Evolutionary conservation across 2,888 invertebrate species (phyloP).

Genomic region (Sphaerophoria taeniata): DNA sequence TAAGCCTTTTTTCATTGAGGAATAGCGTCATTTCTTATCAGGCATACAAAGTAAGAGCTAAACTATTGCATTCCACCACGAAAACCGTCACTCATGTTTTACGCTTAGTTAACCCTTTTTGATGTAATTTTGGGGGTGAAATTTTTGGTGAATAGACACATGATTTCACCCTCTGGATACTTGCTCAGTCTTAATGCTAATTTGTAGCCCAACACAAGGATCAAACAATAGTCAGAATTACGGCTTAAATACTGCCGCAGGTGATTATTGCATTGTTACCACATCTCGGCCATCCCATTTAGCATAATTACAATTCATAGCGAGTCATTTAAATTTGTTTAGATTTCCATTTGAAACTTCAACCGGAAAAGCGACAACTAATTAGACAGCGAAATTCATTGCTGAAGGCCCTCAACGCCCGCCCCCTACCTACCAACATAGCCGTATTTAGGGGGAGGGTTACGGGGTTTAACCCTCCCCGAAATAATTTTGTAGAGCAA

Average conservation of each 20-base stretch:
- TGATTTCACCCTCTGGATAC: conserved; percentile 28
- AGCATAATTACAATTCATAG: conserved; percentile 44
- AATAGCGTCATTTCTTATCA: neutral
- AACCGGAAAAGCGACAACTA: conserved; percentile 57
- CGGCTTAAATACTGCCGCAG: conserved; percentile 45
- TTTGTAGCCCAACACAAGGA: conserved; percentile 42
- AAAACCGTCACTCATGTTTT: neutral
- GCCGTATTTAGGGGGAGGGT: too few species aligned
- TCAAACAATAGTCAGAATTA: conserved; percentile 69
- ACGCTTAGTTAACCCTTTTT: conserved; percentile 28
- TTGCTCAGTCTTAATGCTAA: conserved; percentile 16
- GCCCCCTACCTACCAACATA: too few species aligned
- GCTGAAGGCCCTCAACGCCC: neutral
- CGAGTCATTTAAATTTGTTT: conserved; percentile 13
- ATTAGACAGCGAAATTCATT: conserved; percentile 70
- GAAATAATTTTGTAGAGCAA: too few species aligned
- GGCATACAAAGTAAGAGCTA: neutral
- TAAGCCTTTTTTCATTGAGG: neutral
- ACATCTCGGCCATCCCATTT: conserved; percentile 11
- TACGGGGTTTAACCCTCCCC: too few species aligned
- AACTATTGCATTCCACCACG: conserved; percentile 20
- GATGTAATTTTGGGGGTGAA: neutral
- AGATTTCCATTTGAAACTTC: conserved; percentile 59
- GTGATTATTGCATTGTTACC: conserved; percentile 19
- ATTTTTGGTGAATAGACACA: neutral